Percentiles rank a stretch among this genome's conserved stretches.
These are phyloP conservation scores for Hassar affinis DNA, from an alignment of 2,113 vertebrate genomes.

Conservation along the genomic window DNA sequence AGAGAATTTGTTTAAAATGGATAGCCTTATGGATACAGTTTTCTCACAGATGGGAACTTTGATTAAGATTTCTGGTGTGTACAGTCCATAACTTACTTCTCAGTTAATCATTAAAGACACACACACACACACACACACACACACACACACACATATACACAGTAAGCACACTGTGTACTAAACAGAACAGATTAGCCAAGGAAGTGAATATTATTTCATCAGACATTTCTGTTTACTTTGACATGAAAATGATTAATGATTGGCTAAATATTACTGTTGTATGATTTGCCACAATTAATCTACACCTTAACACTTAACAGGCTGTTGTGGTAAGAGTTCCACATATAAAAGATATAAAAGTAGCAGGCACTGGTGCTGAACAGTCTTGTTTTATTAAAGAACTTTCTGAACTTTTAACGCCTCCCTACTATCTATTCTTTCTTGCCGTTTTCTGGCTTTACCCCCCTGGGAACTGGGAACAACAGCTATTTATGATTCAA, in stretches of 20 bases:
- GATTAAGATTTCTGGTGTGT: background rate
- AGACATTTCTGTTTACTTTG: background rate
- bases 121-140: background rate
- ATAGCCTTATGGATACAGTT: background rate
- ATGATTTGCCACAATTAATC: background rate
- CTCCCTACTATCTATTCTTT: background rate
- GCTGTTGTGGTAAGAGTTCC: background rate
- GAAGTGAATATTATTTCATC: background rate
- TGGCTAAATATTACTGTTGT: background rate
- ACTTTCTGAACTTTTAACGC: background rate
- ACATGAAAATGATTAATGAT: constrained; percentile 1
- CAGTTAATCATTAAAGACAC: constrained; percentile 6
- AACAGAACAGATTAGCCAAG: background rate
- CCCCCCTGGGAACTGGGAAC: constrained; percentile 12
- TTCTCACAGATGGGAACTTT: background rate
- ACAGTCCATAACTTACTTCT: background rate
- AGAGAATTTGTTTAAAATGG: background rate
- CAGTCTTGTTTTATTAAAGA: constrained; percentile 21
- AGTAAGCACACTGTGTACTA: background rate
- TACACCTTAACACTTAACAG: background rate
- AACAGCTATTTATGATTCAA: constrained; percentile 60
- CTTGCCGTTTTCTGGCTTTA: background rate
- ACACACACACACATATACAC: background rate
- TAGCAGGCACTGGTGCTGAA: constrained; percentile 3
- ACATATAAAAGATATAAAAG: background rate